phyloP scores from a whole-genome alignment of 2,113 vertebrate species.

The Lagopus muta region DNA sequence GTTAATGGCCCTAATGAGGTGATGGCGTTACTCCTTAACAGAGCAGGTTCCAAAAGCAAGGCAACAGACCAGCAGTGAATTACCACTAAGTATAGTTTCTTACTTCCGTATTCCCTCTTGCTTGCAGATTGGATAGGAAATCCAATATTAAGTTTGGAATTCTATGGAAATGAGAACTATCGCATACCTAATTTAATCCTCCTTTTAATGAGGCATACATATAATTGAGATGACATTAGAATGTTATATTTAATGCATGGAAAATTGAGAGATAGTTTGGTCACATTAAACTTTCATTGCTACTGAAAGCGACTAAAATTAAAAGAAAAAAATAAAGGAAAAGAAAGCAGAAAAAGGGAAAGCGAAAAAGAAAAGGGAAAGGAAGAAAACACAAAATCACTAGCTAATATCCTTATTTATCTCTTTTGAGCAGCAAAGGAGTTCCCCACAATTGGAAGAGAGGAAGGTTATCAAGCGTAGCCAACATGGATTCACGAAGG shows the following conservation, averaged over 20 bases:
- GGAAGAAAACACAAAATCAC: background rate
- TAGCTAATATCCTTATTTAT: background rate
- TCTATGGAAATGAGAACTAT: conserved; percentile 44
- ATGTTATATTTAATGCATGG: background rate
- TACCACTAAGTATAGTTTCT: conserved; percentile 2
- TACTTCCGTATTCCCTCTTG: background rate
- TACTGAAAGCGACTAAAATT: background rate
- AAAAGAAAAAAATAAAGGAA: background rate
- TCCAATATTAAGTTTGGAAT: conserved; percentile 7
- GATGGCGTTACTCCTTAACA: too few species aligned
- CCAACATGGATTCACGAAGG: too few species aligned
- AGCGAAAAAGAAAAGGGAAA: background rate
- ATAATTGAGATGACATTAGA: conserved; percentile 24
- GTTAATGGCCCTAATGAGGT: too few species aligned
- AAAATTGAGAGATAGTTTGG: background rate
- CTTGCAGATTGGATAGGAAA: background rate
- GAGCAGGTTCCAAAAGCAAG: too few species aligned
- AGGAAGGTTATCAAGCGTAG: too few species aligned
- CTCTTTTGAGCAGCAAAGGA: background rate
- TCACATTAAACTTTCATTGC: background rate
- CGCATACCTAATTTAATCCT: conserved; percentile 34
- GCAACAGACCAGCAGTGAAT: background rate
- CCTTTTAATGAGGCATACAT: conserved; percentile 31
- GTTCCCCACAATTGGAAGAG: background rate
- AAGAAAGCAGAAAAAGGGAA: background rate